Conservation (phyloP, 2,888 invertebrate species). For the Trissolcus japonicus region DNA sequence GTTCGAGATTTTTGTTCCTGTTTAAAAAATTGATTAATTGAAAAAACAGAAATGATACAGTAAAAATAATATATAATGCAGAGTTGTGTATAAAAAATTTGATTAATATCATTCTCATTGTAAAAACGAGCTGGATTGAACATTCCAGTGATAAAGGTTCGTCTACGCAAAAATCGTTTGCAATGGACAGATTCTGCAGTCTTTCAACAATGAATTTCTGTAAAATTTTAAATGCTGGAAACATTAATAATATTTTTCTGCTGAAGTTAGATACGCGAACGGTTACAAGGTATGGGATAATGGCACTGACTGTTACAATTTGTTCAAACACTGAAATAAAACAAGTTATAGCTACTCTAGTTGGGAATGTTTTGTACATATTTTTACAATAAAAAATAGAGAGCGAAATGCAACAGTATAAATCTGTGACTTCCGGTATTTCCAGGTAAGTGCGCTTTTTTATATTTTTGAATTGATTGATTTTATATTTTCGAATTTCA, state of each 20-base stretch:
- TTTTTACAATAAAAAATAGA: background rate
- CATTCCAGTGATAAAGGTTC: constrained; percentile 32
- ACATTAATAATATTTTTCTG: constrained; percentile 13
- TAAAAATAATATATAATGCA: background rate
- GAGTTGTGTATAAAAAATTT: constrained; percentile 28
- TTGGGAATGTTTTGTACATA: constrained; percentile 10
- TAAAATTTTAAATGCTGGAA: constrained; percentile 39
- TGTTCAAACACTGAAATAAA: too few relatives aligned
- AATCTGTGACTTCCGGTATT: too few relatives aligned
- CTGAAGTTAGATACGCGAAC: background rate
- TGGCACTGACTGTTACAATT: background rate
- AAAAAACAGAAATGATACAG: too few relatives aligned
- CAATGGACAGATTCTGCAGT: constrained; percentile 74
- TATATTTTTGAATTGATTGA: too few relatives aligned
- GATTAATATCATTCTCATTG: constrained; percentile 9
- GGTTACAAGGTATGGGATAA: background rate
- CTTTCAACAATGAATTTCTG: constrained; percentile 62
- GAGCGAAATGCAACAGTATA: background rate
- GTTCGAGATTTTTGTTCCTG: too few relatives aligned
- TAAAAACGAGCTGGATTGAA: constrained; percentile 4
- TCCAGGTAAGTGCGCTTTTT: too few relatives aligned
- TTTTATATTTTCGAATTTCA: too few relatives aligned
- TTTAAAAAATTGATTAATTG: too few relatives aligned
- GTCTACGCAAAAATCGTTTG: constrained; percentile 9
- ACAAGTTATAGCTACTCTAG: too few relatives aligned